Evolutionary conservation across 1,140 invertebrate species (phyloP).

Genomic region (Luehdorfia chinensis): DNA sequence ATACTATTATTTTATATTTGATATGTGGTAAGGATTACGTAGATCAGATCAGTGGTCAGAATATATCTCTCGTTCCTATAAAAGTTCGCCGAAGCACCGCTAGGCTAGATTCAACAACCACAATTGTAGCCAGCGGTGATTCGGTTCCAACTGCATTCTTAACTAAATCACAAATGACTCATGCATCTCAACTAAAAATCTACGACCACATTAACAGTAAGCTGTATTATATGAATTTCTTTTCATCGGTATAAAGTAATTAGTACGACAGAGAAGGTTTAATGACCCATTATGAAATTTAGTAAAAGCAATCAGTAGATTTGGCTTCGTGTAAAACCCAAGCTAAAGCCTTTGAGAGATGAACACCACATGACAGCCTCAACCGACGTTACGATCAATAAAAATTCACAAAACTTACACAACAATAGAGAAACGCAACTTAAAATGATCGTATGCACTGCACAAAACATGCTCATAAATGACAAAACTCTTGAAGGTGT

Average conservation of each 20-base stretch:
- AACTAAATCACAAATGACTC: slow-evolving; percentile 21
- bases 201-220: slow-evolving; percentile 31
- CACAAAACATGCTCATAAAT: slow-evolving; percentile 44
- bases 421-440: slow-evolving; percentile 28
- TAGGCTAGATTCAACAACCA: background rate
- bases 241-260: slow-evolving; percentile 19
- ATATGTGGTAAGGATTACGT: background rate
- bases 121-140: background rate
- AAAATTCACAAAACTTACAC: slow-evolving; percentile 13
- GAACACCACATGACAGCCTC: slow-evolving; percentile 8
- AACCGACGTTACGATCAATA: slow-evolving; percentile 16
- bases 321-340: background rate
- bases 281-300: slow-evolving; percentile 10
- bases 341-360: background rate
- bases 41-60: background rate
- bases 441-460: slow-evolving; percentile 29
- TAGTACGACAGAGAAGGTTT: slow-evolving; percentile 22
- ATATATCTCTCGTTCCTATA: background rate
- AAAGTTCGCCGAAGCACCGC: background rate
- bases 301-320: slow-evolving; percentile 18
- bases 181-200: slow-evolving; percentile 35
- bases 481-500: slow-evolving; percentile 33
- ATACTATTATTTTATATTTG: background rate
- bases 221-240: slow-evolving; percentile 20
- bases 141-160: background rate